phyloP scores from a whole-genome alignment of 2,797 vertebrate genomes.

The Spinus olivaceus region DNA sequence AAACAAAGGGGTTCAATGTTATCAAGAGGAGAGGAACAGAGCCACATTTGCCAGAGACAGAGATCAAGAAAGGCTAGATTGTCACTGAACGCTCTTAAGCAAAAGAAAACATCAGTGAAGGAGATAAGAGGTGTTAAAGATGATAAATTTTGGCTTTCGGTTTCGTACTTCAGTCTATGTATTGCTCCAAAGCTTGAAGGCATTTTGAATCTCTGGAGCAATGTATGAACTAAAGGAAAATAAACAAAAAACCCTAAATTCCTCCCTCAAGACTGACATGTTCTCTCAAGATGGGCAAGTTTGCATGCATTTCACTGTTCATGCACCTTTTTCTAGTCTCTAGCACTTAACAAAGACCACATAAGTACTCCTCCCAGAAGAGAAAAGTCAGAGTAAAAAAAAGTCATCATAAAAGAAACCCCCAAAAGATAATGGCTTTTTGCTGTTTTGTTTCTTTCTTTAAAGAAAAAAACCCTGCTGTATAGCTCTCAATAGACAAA shows the following conservation, averaged over 20 bases:
- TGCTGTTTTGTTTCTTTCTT: background rate
- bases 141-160: background rate
- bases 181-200: background rate
- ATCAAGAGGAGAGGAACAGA: background rate
- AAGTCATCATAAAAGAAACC: background rate
- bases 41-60: background rate
- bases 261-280: background rate
- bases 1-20: conserved; percentile 73
- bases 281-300: background rate
- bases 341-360: background rate
- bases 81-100: background rate
- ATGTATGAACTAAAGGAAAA: background rate
- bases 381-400: conserved; percentile 1
- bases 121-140: conserved; percentile 19
- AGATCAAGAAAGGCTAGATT: conserved; percentile 1
- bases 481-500: background rate
- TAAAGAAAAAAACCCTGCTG: fast-evolving
- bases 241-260: background rate
- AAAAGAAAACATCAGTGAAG: background rate
- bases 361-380: background rate
- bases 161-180: background rate
- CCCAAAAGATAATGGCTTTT: background rate
- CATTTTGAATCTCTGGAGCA: background rate
- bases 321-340: background rate
- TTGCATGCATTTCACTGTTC: background rate